Conservation (phyloP, 92 coral and sea anemone genomes). For the Porites evermanni region DNA sequence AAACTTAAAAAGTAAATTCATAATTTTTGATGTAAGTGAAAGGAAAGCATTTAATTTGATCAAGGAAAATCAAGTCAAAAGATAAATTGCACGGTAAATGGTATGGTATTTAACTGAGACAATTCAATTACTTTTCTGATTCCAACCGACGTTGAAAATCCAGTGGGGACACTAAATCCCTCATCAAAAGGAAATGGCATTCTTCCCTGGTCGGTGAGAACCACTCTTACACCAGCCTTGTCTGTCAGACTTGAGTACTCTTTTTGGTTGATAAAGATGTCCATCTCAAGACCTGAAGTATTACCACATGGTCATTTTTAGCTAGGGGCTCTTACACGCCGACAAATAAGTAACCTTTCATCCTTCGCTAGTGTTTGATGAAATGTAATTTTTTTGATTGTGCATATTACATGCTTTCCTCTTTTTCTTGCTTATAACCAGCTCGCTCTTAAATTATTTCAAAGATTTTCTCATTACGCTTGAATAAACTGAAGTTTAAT, state of each 20-base stretch:
- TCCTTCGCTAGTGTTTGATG: too few relatives aligned
- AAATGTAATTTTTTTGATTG: too few relatives aligned
- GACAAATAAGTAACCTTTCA: too few relatives aligned
- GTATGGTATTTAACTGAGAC: background rate
- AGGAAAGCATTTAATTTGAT: too few relatives aligned
- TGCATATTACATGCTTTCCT: too few relatives aligned
- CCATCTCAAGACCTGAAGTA: constrained; percentile 70
- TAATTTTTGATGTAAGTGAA: too few relatives aligned
- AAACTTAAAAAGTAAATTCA: too few relatives aligned
- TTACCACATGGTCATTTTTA: background rate
- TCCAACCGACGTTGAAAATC: constrained; percentile 89
- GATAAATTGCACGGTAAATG: background rate
- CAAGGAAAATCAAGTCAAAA: too few relatives aligned
- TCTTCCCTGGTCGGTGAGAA: constrained; percentile 72
- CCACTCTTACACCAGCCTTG: constrained; percentile 85
- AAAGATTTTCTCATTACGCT: too few relatives aligned
- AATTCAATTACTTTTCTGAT: constrained; percentile 53
- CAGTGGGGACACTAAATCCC: constrained; percentile 92
- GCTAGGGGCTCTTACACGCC: background rate
- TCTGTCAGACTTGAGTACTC: constrained; percentile 62
- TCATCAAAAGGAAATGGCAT: constrained; percentile 91
- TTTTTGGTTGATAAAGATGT: constrained; percentile 66
- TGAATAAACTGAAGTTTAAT: too few relatives aligned
- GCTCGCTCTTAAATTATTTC: too few relatives aligned
- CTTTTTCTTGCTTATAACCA: too few relatives aligned